Conservation (phyloP, 1,140 invertebrate genomes). For the Heliconius congener region DNA sequence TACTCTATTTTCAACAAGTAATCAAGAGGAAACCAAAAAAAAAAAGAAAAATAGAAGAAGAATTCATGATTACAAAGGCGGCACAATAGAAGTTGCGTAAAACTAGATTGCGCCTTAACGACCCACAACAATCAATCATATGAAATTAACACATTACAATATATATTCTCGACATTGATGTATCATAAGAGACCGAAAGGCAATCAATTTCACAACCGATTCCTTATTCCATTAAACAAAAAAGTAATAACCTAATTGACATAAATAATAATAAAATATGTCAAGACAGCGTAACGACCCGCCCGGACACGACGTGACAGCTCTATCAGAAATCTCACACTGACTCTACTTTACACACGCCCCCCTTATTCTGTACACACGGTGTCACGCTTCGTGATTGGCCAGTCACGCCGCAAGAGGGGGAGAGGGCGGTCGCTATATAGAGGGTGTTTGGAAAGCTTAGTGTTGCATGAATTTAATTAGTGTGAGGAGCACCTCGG, state of each 20-base stretch:
- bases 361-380: conserved; percentile 44
- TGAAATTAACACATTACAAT: conserved; percentile 77
- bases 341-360: conserved; percentile 57
- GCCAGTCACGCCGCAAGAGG: conserved; percentile 33
- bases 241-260: conserved; percentile 79
- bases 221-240: conserved; percentile 80
- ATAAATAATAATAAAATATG: conserved; percentile 82
- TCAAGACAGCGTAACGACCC: conserved; percentile 75
- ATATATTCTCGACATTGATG: conserved; percentile 77
- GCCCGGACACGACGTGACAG: conserved; percentile 75
- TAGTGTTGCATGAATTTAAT: conserved; percentile 81
- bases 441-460: conserved; percentile 64
- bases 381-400: conserved; percentile 48
- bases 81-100: conserved; percentile 71
- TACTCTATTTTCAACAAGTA: conserved; percentile 52
- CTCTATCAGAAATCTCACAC: conserved; percentile 75
- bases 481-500: conserved; percentile 78
- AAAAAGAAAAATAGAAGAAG: conserved; percentile 21
- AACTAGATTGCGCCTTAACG: conserved; percentile 76
- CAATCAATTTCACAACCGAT: conserved; percentile 78
- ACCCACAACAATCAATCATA: conserved; percentile 76
- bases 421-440: conserved; percentile 48
- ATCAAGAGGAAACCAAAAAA: conserved; percentile 43
- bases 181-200: conserved; percentile 76
- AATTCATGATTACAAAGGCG: conserved; percentile 18